These are phyloP conservation scores for Opisthocomus hoazin DNA, from an alignment of 2,113 vertebrate species.

Conservation along the genomic window DNA sequence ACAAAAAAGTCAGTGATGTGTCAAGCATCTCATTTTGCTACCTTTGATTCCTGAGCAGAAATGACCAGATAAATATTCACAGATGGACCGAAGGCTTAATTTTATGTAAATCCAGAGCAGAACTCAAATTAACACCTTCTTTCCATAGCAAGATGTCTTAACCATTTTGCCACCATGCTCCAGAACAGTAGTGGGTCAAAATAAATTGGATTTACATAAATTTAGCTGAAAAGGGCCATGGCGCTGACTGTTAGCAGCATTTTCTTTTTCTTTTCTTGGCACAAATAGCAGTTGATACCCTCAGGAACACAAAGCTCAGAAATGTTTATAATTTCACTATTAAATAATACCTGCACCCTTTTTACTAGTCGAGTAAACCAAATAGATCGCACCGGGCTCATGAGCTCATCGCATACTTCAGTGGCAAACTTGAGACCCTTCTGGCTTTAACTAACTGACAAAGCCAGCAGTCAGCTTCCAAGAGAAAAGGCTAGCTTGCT, in stretches of 20 bases:
- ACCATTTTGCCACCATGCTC: background rate
- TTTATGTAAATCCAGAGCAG: slow-evolving; percentile 28
- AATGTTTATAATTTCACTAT: background rate
- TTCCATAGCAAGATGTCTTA: background rate
- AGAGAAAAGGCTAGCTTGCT: background rate
- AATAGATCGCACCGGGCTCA: fast-evolving
- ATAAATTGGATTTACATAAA: background rate
- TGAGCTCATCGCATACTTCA: background rate
- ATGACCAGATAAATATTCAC: slow-evolving; percentile 24
- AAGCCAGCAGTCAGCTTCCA: background rate
- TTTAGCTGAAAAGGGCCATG: background rate
- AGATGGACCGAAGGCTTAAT: slow-evolving; percentile 2
- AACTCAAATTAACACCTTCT: slow-evolving; percentile 1
- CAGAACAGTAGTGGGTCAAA: background rate
- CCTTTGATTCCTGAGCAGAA: background rate
- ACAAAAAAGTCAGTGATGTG: slow-evolving; percentile 8
- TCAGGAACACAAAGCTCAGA: background rate
- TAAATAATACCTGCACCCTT: background rate
- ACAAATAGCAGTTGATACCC: background rate
- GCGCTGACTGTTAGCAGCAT: background rate
- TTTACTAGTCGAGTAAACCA: background rate
- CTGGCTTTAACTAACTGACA: background rate
- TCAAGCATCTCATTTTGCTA: slow-evolving; percentile 13
- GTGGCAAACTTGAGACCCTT: background rate
- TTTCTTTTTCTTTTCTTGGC: background rate